Percentiles rank a stretch among this genome's conserved stretches.
phyloP scores from a whole-genome alignment of 2,113 vertebrate species.

The Athene cunicularia region DNA sequence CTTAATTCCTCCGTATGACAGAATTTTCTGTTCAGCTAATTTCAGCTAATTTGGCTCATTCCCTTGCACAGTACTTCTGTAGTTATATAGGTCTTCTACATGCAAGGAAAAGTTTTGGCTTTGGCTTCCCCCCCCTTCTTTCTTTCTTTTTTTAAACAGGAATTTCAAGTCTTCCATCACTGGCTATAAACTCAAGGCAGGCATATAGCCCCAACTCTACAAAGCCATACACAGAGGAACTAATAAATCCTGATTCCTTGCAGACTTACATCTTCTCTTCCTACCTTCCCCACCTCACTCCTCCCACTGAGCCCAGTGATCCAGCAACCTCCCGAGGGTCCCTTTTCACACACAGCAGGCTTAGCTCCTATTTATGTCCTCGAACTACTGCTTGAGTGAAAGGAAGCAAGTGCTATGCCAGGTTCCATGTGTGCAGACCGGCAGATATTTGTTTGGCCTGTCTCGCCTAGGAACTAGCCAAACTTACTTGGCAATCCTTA shows the following conservation, averaged over 20 bases:
- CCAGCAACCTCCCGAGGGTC: background rate
- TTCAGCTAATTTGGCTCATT: background rate
- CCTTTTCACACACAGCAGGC: background rate
- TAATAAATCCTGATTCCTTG: conserved; percentile 42
- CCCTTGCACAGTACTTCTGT: background rate
- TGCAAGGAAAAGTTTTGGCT: background rate
- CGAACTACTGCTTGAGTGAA: background rate
- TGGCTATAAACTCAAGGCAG: conserved; percentile 14
- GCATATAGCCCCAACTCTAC: background rate
- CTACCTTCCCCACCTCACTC: conserved; percentile 5
- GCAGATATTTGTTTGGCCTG: conserved; percentile 5
- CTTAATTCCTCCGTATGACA: background rate
- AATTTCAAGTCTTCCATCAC: conserved; percentile 13
- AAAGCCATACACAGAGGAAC: conserved; percentile 14
- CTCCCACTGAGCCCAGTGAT: background rate
- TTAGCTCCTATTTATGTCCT: conserved; percentile 35
- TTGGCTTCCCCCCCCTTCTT: background rate
- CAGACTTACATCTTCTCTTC: conserved; percentile 1
- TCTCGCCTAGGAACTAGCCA: background rate
- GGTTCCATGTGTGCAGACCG: background rate
- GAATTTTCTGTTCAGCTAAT: background rate
- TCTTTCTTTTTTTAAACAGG: background rate
- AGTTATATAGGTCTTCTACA: background rate
- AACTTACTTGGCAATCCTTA: conserved; percentile 23
- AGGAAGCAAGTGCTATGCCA: background rate